These are phyloP conservation scores for Eidolon helvum DNA, from an alignment of 2,113 vertebrate genomes.

Conservation along the genomic window DNA sequence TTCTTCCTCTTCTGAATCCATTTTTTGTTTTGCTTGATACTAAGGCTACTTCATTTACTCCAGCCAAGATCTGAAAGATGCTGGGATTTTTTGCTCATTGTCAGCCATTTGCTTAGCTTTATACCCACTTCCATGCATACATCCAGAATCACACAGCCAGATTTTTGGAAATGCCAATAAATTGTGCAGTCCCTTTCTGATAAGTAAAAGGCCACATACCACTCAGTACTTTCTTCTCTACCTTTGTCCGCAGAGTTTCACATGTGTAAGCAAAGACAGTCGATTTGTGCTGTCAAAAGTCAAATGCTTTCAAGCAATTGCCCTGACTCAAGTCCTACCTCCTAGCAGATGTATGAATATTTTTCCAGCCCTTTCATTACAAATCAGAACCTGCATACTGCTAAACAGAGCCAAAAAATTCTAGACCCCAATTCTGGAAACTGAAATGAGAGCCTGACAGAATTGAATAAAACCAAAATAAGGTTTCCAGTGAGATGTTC, in stretches of 20 bases:
- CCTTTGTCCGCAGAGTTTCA: conserved; percentile 12
- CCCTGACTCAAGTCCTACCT: conserved; percentile 40
- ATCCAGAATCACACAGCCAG: neutral
- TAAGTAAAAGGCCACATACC: conserved; percentile 21
- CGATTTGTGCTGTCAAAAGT: conserved; percentile 43
- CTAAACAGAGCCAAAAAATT: conserved; percentile 20
- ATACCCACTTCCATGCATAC: neutral
- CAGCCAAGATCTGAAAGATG: neutral
- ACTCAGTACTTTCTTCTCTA: neutral
- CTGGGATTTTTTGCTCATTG: neutral
- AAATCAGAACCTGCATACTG: conserved; percentile 48
- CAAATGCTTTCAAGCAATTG: conserved; percentile 57
- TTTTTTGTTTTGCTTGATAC: conserved; percentile 37
- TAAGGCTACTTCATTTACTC: neutral
- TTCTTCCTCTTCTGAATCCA: neutral
- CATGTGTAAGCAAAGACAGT: conserved; percentile 28
- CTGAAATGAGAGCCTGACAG: neutral
- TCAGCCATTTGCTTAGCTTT: conserved; percentile 28
- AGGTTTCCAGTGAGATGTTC: neutral
- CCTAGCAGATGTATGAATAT: conserved; percentile 54
- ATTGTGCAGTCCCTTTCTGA: neutral
- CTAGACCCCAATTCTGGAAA: conserved; percentile 36
- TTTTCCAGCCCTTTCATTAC: conserved; percentile 21
- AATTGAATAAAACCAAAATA: conserved; percentile 21
- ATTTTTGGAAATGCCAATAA: neutral